Base-by-base conservation (phyloP, 2,888 invertebrate genomes). In the Scaptomyza parva region DNA sequence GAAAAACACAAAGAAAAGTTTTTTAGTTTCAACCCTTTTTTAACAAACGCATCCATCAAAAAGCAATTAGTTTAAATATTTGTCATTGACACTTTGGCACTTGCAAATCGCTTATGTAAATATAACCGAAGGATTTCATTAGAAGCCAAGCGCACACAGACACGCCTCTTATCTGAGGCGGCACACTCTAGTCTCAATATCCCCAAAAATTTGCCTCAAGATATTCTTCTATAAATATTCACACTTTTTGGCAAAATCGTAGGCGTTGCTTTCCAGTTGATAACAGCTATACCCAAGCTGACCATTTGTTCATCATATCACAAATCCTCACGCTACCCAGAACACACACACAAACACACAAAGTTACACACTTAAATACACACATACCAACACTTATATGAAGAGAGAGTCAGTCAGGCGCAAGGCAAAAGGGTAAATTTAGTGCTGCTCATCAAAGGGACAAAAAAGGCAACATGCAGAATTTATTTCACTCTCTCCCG, bases 41-140 rank as follows among this genome's bases (percentile, higher is more conserved):
- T n/a, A n/a, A 33, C 12, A 11, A 26, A 24, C 28, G 14, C 44
- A 53, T 62, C 35, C 63, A 67, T 71, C 59, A 67, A 70, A 76
- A 57, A 50, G 50, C 55, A 78, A 84, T 80, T 78, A 30, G 51
- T 59, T 61, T 65, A 81, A 78, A 80, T 67, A 85, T 80, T 80
- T 85, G 57, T 30, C 72, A 72, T 67, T 63, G 61, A 77, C 68
- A 76, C 68, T 71, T 47, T 48, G 33, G 24, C 37, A 24, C 35
- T 40, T 41, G n/a, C n/a, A 62, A 73, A 66, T 70, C 84, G 78
- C 65, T 86, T 86, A 84, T 82, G 82, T 40, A 84, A 82, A 86
- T 82, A 71, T 71, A 59, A n/a, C n/a, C 50, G 17, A 41, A 30
- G 57, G 51, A 57, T 40, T 70, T 75, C 76, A 70, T 73, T 73